phyloP scores from a whole-genome alignment of 2,888 invertebrate species.

The Tetragnatha montana region DNA sequence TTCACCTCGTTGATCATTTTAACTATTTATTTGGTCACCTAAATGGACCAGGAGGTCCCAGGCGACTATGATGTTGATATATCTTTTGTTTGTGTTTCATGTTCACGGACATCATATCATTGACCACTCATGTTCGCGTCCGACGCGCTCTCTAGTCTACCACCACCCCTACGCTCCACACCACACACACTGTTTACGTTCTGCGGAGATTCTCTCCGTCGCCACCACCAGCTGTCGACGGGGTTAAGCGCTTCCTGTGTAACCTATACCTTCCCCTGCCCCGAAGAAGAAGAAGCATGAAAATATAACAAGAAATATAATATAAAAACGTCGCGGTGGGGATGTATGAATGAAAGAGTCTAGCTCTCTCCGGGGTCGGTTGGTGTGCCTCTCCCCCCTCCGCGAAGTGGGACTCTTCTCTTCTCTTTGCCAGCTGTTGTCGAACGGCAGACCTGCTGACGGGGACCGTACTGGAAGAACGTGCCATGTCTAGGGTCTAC shows the following conservation, averaged over 20 bases:
- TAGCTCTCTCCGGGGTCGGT: slow-evolving; percentile 36
- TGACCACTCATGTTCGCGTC: no score
- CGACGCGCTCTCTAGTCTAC: no score
- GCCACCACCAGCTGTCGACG: slow-evolving; percentile 32
- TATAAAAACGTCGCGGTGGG: no score
- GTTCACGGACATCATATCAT: no score
- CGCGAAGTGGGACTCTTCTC: slow-evolving; percentile 12
- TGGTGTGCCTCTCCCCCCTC: slow-evolving; percentile 22
- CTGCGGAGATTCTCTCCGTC: slow-evolving; percentile 38
- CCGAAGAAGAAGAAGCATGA: background rate
- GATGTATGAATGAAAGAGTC: slow-evolving; percentile 65
- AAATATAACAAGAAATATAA: background rate
- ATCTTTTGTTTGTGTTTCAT: no score
- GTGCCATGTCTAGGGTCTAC: background rate
- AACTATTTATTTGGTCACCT: no score
- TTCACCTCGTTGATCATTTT: no score
- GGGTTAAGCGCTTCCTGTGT: slow-evolving; percentile 65
- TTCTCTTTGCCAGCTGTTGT: slow-evolving; percentile 49
- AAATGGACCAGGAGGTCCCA: no score
- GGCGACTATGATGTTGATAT: no score
- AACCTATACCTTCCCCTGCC: slow-evolving; percentile 55
- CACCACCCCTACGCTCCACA: slow-evolving; percentile 10
- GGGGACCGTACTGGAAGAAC: background rate
- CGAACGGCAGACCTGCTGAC: slow-evolving; percentile 55
- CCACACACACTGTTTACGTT: slow-evolving; percentile 61